phyloP scores from a whole-genome alignment of 2,797 vertebrate genomes.

The Epinephelus malabaricus region DNA sequence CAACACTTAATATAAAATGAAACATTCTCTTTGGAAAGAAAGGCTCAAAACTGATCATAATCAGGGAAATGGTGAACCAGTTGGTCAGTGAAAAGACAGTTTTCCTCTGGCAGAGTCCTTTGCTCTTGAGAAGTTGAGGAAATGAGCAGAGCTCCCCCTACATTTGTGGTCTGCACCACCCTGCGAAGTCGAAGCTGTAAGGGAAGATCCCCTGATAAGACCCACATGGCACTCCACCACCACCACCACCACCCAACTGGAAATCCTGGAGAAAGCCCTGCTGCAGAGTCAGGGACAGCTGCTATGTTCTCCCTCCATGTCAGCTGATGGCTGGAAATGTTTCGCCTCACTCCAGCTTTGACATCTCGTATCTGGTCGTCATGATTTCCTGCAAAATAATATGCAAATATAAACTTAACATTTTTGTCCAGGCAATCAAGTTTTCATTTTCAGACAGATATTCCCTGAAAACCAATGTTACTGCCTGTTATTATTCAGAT shows the following conservation, averaged over 20 bases:
- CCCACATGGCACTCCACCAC: conserved; percentile 47
- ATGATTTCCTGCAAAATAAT: conserved; percentile 89
- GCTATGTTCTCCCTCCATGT: conserved; percentile 31
- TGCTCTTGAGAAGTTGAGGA: conserved; percentile 37
- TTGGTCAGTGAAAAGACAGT: conserved; percentile 49
- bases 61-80: conserved; percentile 41
- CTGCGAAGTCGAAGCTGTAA: conserved; percentile 23
- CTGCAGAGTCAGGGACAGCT: conserved; percentile 43
- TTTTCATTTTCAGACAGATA: not conserved
- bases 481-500: not conserved
- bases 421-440: not conserved
- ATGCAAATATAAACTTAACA: not conserved
- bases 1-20: conserved; percentile 61
- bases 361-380: conserved; percentile 93
- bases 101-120: conserved; percentile 40
- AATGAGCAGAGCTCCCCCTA: conserved; percentile 34
- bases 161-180: conserved; percentile 28
- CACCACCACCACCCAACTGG: conserved; percentile 24
- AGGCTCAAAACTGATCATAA: conserved; percentile 62
- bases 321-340: conserved; percentile 10
- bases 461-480: not conserved
- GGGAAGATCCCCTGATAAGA: conserved; percentile 36
- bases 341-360: conserved; percentile 89
- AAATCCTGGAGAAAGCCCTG: conserved; percentile 40
- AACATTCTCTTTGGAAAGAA: conserved; percentile 80